Evolutionary conservation across 2,113 vertebrate genomes (phyloP).

Genomic region (Notothenia coriiceps): DNA sequence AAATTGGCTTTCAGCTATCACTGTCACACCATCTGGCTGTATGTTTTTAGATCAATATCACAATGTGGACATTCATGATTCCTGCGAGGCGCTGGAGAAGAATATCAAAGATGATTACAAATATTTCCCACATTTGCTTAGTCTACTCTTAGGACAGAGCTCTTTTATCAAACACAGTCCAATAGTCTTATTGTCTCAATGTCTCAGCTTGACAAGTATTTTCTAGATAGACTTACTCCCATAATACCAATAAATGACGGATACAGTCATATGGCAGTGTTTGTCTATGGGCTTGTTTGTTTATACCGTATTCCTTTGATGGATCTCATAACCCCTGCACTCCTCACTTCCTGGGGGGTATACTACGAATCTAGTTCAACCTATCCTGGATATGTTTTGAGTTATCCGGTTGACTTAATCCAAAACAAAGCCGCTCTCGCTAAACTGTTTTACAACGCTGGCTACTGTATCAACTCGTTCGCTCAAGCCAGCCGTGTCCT

Average conservation of each 20-base stretch:
- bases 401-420: no score
- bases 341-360: constrained; percentile 34
- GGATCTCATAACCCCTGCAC: constrained; percentile 33
- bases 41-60: constrained; percentile 43
- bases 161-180: no score
- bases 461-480: no score
- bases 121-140: constrained; percentile 1
- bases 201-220: no score
- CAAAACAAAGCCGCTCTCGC: no score
- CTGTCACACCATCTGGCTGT: not conserved
- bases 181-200: not conserved
- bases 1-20: constrained; percentile 8
- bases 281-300: constrained; percentile 35
- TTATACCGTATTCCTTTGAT: constrained; percentile 13
- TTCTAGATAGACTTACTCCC: not conserved
- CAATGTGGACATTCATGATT: constrained; percentile 17
- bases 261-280: constrained; percentile 3
- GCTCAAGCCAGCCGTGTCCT: no score
- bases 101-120: constrained; percentile 26
- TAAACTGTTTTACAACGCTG: no score
- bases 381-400: no score
- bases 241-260: constrained; percentile 1
- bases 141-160: no score
- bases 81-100: constrained; percentile 6
- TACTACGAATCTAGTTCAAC: no score